Percentiles rank a stretch among this genome's conserved stretches.
Conservation (phyloP, 2,113 vertebrate species). For the Petaurus breviceps region DNA sequence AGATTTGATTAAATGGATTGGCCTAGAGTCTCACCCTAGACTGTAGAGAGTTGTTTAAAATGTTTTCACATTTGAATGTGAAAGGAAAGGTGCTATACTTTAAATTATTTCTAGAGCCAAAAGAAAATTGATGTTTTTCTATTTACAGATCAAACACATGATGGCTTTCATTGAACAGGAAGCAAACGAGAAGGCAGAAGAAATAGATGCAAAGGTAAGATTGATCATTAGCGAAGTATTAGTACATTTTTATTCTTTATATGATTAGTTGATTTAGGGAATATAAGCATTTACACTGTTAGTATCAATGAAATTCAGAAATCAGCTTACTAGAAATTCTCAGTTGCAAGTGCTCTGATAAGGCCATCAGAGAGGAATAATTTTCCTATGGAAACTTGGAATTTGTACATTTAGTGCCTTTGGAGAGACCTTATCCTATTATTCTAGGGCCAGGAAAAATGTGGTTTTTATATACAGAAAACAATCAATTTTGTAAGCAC, state of each 20-base stretch:
- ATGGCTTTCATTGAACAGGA: slow-evolving; percentile 99
- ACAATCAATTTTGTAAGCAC: neutral
- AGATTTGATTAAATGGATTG: neutral
- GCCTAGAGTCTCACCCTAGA: neutral
- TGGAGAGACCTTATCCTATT: neutral
- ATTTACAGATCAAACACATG: slow-evolving; percentile 97
- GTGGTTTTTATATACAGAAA: neutral
- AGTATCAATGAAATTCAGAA: neutral
- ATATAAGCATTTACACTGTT: neutral
- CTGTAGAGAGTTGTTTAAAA: neutral
- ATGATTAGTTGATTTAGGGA: neutral
- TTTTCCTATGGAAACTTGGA: neutral
- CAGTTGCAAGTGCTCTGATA: neutral
- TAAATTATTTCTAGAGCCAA: slow-evolving; percentile 14
- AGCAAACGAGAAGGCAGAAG: slow-evolving; percentile 99
- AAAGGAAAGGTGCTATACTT: neutral
- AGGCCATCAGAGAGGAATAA: neutral
- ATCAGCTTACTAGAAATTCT: neutral
- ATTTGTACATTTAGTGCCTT: neutral
- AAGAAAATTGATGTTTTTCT: slow-evolving; percentile 44
- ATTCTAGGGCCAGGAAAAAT: neutral
- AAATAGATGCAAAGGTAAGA: slow-evolving; percentile 98
- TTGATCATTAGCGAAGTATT: neutral
- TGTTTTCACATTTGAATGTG: slow-evolving; percentile 6
- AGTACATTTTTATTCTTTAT: neutral